phyloP scores from a whole-genome alignment of 1,140 invertebrate genomes.

The Temnothorax curvispinosus region DNA sequence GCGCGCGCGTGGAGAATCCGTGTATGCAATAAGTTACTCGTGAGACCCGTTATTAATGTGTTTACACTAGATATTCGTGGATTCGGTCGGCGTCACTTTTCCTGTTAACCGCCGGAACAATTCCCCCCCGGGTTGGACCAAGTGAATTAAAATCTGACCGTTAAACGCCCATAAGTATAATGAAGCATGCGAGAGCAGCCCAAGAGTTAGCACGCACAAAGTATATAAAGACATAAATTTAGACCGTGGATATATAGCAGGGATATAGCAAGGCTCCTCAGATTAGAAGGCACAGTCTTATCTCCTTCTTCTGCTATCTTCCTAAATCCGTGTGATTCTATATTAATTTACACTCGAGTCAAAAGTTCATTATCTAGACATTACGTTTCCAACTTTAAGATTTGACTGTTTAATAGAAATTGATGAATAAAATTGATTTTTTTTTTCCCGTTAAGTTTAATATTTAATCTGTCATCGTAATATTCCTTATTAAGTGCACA shows the following conservation, averaged over 20 bases:
- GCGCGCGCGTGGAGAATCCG: constrained; percentile 28
- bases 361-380: background rate
- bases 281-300: constrained; percentile 11
- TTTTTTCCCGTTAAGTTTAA: background rate
- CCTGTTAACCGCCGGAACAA: constrained; percentile 38
- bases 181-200: constrained; percentile 1
- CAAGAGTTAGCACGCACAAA: constrained; percentile 18
- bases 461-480: background rate
- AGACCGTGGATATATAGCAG: background rate
- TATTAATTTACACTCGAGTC: background rate
- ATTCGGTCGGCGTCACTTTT: constrained; percentile 58
- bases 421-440: background rate
- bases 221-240: constrained; percentile 64
- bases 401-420: background rate
- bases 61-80: constrained; percentile 59
- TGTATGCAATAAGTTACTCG: constrained; percentile 54
- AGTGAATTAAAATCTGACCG: constrained; percentile 52
- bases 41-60: constrained; percentile 58
- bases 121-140: constrained; percentile 23
- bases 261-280: background rate
- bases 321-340: background rate
- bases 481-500: background rate
- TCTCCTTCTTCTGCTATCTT: constrained; percentile 11
- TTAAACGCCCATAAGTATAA: constrained; percentile 40
- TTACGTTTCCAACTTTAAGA: background rate